Conservation (phyloP, 2,888 invertebrate genomes). For the Geotrupes spiniger region DNA sequence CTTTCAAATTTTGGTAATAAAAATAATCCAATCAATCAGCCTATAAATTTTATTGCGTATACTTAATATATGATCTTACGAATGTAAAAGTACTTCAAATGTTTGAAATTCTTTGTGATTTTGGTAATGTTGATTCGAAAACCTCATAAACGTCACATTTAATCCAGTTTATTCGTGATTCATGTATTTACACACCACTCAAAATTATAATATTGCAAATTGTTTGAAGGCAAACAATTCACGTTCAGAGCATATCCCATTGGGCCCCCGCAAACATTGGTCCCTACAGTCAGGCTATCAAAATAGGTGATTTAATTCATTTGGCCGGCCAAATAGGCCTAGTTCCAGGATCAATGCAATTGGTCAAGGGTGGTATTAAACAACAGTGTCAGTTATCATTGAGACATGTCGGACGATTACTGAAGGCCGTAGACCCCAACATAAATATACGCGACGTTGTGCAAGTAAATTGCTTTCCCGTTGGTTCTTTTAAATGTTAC, state of each 20-base stretch:
- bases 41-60: no score
- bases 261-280: constrained; percentile 99
- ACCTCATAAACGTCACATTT: no score
- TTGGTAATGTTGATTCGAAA: no score
- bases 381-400: constrained; percentile 80
- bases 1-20: no score
- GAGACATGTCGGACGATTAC: constrained; percentile 77
- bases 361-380: constrained; percentile 75
- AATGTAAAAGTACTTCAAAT: no score
- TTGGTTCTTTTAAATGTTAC: background rate
- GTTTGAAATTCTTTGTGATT: no score
- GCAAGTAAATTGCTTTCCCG: constrained; percentile 53
- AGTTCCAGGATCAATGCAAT: constrained; percentile 75
- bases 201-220: constrained; percentile 26
- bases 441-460: constrained; percentile 80
- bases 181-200: no score
- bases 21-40: no score
- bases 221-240: constrained; percentile 71
- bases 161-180: no score
- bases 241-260: constrained; percentile 92
- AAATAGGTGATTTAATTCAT: constrained; percentile 80
- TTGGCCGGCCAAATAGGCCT: constrained; percentile 92
- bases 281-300: constrained; percentile 90
- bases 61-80: no score
- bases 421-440: constrained; percentile 75